phyloP scores from a whole-genome alignment of 2,113 vertebrate species.

The Alces alces region DNA sequence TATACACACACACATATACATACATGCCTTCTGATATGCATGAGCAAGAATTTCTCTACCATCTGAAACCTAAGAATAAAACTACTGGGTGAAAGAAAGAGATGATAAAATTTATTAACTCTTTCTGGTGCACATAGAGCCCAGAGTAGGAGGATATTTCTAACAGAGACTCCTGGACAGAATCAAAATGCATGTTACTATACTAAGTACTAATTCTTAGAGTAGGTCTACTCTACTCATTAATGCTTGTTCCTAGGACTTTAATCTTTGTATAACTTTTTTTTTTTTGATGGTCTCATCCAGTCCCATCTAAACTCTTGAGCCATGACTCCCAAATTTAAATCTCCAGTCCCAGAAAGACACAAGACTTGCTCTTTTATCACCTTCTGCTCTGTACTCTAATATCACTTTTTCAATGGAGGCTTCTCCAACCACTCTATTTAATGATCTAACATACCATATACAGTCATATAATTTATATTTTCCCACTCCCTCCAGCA shows the following conservation, averaged over 20 bases:
- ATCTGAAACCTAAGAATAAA: background rate
- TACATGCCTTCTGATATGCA: background rate
- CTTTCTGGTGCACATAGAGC: background rate
- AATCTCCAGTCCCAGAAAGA: background rate
- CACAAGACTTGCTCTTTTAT: background rate
- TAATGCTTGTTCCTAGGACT: background rate
- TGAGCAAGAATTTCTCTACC: background rate
- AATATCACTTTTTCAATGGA: background rate
- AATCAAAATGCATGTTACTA: background rate
- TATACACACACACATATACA: background rate
- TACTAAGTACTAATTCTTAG: background rate
- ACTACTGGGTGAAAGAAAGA: background rate
- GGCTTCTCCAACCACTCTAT: background rate
- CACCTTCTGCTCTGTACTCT: background rate
- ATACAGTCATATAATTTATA: background rate
- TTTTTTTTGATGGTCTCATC: background rate
- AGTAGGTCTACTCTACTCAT: background rate
- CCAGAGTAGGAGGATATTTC: background rate
- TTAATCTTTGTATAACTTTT: background rate
- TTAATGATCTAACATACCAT: background rate
- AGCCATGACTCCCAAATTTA: background rate
- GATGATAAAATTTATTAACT: background rate
- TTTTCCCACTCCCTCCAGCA: background rate
- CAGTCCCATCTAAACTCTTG: background rate
- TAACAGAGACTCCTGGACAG: background rate